phyloP scores from a whole-genome alignment of 2,888 invertebrate genomes.

The Athrips mouffetella region DNA sequence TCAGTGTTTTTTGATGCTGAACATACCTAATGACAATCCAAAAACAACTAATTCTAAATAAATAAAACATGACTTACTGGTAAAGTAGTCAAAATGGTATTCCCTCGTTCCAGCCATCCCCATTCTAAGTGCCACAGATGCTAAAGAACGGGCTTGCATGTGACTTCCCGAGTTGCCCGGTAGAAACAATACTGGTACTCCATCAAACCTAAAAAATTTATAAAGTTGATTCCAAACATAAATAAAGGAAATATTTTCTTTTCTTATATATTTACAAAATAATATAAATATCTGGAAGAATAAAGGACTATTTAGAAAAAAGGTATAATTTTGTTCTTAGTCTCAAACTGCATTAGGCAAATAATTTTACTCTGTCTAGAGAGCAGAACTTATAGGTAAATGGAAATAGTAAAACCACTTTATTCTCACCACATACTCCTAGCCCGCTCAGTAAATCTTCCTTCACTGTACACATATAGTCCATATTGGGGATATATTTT shows the following conservation, averaged over 20 bases:
- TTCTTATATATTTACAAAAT: not conserved
- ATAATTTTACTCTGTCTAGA: too few relatives aligned
- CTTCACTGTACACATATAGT: conserved; percentile 95
- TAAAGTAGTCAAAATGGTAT: conserved; percentile 94
- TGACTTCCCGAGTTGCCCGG: conserved; percentile 97
- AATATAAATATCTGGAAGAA: not conserved
- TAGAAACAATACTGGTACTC: conserved; percentile 95
- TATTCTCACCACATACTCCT: conserved; percentile 82
- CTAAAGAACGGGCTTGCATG: conserved; percentile 94
- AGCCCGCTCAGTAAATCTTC: conserved; percentile 82
- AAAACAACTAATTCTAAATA: not conserved
- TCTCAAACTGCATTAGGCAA: too few relatives aligned
- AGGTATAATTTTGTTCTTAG: not conserved
- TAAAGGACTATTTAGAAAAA: not conserved
- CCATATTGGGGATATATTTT: conserved; percentile 87
- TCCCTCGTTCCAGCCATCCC: conserved; percentile 82
- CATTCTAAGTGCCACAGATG: conserved; percentile 93
- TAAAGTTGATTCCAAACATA: too few relatives aligned
- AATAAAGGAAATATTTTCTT: not conserved
- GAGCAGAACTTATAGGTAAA: too few relatives aligned
- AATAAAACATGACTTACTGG: conserved; percentile 60
- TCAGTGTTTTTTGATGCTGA: not conserved
- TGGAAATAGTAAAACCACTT: too few relatives aligned
- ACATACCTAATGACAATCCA: not conserved
- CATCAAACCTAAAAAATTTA: conserved; percentile 81